Base-by-base conservation (phyloP, 2,113 vertebrate species). In the Poeciliopsis prolifica region DNA sequence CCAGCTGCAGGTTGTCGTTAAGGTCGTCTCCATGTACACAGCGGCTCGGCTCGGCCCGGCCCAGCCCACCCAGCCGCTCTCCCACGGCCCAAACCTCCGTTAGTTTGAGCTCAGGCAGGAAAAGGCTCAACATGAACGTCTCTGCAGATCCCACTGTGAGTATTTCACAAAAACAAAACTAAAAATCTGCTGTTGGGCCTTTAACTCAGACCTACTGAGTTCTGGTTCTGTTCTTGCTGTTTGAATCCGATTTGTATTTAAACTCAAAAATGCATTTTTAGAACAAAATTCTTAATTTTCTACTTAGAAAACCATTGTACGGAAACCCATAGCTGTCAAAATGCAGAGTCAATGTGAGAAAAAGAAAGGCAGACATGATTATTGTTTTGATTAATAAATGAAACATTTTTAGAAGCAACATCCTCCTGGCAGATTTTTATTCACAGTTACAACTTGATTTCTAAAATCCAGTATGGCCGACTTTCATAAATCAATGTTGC, bases 11-110 rank as follows among this genome's bases (percentile, higher is more conserved):
- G 85, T 83, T 71, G 88, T 89, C 37, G 85, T 75, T 79, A 80
- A 80, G 88, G 91, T 88, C 92, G 84, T 88, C 84, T 87, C 87
- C 86, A 92, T 91, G 92, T 86, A 83, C 89, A 93, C 92, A 84
- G 82, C 68, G 83, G 72, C 72, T 35, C 33, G 33, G 33, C 6
- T 35, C 33, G 33, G 33, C n/a, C n/a, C n/a, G n/a, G n/a, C n/a
- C n/a, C n/a, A 75, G 79, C 89, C 85, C 86, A 78, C 87, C 75
- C 84, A 83, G 77, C 8, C 11, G 65, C 83, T 69, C 75, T 71
- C 78, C 75, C 42, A 71, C 68, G 62, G 68, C 24, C 75, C 4
- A 71, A 74, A 68, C 48, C 67, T 74, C 74, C 76, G 63, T 83
- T 65, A 71, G 81, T 80, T 70, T 70, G 65, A 74, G 68, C 72